These are phyloP conservation scores for Lasioglossum calceatum DNA, from an alignment of 2,888 invertebrate species.

Conservation along the genomic window DNA sequence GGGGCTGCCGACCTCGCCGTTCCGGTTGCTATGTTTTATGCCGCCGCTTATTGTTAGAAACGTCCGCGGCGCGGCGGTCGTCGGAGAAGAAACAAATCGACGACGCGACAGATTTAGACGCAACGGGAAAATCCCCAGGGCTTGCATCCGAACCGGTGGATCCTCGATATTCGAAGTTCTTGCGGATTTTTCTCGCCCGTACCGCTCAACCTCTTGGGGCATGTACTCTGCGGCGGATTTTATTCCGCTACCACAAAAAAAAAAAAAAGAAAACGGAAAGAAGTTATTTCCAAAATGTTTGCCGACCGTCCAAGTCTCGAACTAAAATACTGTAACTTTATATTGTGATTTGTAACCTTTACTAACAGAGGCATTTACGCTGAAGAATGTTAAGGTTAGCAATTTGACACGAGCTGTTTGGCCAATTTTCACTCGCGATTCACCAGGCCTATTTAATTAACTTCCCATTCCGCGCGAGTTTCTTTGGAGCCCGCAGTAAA, in stretches of 20 bases:
- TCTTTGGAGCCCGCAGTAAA: not conserved
- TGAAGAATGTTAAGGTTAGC: not conserved
- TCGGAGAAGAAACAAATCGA: constrained; percentile 23
- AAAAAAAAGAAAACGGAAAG: not conserved
- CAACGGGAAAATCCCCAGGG: constrained; percentile 5
- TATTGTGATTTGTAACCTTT: too few relatives aligned
- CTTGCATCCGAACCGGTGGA: not conserved
- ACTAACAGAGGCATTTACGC: too few relatives aligned
- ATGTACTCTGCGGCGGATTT: not conserved
- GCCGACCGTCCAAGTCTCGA: not conserved
- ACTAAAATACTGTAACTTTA: not conserved
- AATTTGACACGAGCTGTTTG: not conserved
- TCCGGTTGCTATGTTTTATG: constrained; percentile 37
- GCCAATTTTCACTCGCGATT: not conserved
- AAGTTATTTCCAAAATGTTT: not conserved
- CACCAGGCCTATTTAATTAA: not conserved
- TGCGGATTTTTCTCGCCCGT: not conserved
- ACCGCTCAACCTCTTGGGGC: not conserved
- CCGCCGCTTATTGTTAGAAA: constrained; percentile 38
- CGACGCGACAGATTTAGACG: constrained; percentile 39
- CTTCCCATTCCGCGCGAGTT: not conserved
- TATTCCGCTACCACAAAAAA: not conserved
- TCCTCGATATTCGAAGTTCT: constrained; percentile 40
- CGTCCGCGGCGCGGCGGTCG: constrained; percentile 27
- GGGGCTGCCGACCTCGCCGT: constrained; percentile 21